Evolutionary conservation across 2,888 invertebrate species (phyloP), one percentile per base, ranked within the genome.

Genomic region (Pyrocoelia pectoralis): DNA sequence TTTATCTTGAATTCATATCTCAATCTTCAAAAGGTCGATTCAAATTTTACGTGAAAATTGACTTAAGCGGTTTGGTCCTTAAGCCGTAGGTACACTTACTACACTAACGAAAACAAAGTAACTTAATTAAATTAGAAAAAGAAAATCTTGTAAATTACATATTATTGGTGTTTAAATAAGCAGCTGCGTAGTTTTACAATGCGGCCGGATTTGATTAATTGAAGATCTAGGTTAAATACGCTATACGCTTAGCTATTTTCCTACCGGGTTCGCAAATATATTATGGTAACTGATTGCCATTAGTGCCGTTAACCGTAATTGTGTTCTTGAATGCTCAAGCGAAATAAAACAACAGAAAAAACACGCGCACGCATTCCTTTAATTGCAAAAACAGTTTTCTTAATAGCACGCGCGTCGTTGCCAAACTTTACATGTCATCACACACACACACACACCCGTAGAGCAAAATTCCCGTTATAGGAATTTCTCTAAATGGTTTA

Each of bases 171-270:
- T 53, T 13, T 28, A 50, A n/a, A 24, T 9, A 57, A 52, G 46
- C 58, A 58, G 52, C 52, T 51, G 52, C 52, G 43, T 43, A 58
- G 41, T 41, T 33, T 24, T 38, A 38, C 50, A 50, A 12, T 14
- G 15, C 38, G 38, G 48, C 54, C 59, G 59, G 59, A 61, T 55
- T 61, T 61, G 43, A 61, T 51, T 61, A 59, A 51, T 61, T 61
- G 55, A 61, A 64, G 56, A 64, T 64, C 59, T 64, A 59, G 64
- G 64, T 64, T 64, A 64, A 46, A 64, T 64, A 63, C 53, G n/a
- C n/a, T n/a, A n/a, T n/a, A n/a, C n/a, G 51, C 55, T 54, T 52
- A 29, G 55, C 46, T 56, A 58, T 56, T 46, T 52, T 14, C 51
- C 59, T 64, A 59, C 64, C 64, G 59, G 64, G 59, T 58, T 63